Evolutionary conservation across 2,797 vertebrate genomes (phyloP).

Genomic region (Enteromius fasciolatus): DNA sequence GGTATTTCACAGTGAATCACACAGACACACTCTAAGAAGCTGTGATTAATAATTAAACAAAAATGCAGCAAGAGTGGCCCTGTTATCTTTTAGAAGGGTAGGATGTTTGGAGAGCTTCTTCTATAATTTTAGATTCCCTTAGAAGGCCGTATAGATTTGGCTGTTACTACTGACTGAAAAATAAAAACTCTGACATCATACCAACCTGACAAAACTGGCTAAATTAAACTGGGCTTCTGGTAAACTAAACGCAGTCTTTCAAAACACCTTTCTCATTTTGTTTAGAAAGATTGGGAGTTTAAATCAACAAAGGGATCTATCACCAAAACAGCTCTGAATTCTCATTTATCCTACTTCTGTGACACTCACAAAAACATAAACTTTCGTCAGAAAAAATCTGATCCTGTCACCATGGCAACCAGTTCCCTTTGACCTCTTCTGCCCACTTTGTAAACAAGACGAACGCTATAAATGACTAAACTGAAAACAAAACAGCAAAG

Average conservation of each 20-base stretch:
- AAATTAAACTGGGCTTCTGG: not conserved
- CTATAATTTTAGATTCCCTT: not conserved
- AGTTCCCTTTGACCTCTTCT: conserved; percentile 52
- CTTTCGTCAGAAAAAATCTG: conserved; percentile 27
- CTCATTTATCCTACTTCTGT: not conserved
- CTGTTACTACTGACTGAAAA: conserved; percentile 3
- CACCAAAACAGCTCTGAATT: not conserved
- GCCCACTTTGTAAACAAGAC: conserved; percentile 43
- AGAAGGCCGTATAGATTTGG: not conserved
- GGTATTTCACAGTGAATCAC: not conserved
- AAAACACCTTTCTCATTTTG: conserved; percentile 1
- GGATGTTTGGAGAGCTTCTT: not conserved
- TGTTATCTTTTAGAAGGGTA: not conserved
- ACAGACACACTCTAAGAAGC: not conserved
- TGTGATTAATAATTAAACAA: conserved; percentile 17
- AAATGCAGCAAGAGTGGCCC: not conserved
- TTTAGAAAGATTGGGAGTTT: not conserved
- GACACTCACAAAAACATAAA: not conserved
- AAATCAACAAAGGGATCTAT: not conserved
- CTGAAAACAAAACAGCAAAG: conserved; percentile 28
- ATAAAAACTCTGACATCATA: not conserved
- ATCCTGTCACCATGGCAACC: conserved; percentile 55
- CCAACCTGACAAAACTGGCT: not conserved
- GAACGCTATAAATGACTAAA: not conserved
- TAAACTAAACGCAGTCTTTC: not conserved